Evolutionary conservation across 2,113 vertebrate genomes (phyloP).

Genomic region (Pagrus major): DNA sequence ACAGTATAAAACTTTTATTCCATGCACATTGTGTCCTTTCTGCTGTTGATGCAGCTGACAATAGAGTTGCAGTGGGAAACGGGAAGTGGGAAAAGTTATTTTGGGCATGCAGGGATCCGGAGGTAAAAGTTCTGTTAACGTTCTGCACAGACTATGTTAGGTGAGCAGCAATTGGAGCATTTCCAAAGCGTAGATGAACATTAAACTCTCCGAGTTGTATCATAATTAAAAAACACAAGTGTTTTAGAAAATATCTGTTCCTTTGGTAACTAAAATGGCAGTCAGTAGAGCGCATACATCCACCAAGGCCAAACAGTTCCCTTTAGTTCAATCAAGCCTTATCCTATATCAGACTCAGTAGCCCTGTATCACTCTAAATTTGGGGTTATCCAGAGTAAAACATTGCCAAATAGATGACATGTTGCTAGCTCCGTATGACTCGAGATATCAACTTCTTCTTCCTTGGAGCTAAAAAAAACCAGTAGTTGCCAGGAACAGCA

Average conservation of each 20-base stretch:
- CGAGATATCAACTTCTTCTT: no score
- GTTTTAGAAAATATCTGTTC: neutral
- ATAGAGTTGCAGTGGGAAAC: neutral
- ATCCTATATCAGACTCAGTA: no score
- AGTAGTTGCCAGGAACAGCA: no score
- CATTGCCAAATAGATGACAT: no score
- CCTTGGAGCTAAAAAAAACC: no score
- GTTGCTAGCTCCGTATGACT: no score
- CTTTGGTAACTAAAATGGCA: neutral
- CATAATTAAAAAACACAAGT: neutral
- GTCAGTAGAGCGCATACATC: no score
- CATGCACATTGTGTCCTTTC: neutral
- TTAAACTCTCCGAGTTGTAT: neutral
- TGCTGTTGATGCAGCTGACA: neutral
- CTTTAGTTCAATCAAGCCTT: no score
- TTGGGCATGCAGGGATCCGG: neutral
- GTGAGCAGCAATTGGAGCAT: neutral
- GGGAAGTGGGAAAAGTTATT: neutral
- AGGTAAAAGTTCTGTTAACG: slow-evolving; percentile 1
- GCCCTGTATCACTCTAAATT: no score
- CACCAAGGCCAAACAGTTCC: no score
- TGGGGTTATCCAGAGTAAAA: no score
- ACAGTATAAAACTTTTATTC: neutral
- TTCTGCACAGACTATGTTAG: neutral
- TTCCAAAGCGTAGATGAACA: neutral